Base-by-base conservation (phyloP, 2,888 invertebrate species). In the Sinodicranocentrus sp. region DNA sequence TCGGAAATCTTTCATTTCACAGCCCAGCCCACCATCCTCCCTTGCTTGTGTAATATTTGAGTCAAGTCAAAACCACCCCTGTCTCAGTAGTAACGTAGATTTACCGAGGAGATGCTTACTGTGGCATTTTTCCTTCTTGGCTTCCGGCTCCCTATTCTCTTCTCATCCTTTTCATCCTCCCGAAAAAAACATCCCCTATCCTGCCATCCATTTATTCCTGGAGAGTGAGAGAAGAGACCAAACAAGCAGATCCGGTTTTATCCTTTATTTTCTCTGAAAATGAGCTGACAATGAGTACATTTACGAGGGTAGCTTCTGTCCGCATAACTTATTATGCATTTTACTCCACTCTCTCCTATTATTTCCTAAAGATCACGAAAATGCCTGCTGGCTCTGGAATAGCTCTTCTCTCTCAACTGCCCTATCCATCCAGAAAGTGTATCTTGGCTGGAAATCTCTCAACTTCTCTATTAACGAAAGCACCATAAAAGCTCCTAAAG, bases 171-270 rank as follows among this genome's bases (percentile, higher is more conserved):
- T 77, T 39, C 39, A 23, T 75, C 73, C 48, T 17, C 44, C 52
- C 52, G 28, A 17, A 21, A 10, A 15, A 28, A 21, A 28, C 43
- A 5, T 15, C 21, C 44, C 43, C 44, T 44, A 59, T 72, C 72
- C 59, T 61, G 28, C 63, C 75, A 61, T 52, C 59, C 52, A 17
- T 61, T 25, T 44, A 39, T 43, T 61, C 19, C 10, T 21, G 33
- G 76, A 57, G 57, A 68, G 52, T 3, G 10, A 17, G 44, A 59
- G 52, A 43, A 68, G 59, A 33, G 67, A 78, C 54, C 77, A 68
- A 76, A 70, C 57, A 71, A 78, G 59, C 59, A 71, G 78, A 78
- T 71, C 78, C 78, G 65, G 78, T 78, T 71, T 77, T 68, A 65
- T 67, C 67, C 54, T 54, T 54, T 54, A 54, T 54, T 54, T 54